Percentiles rank a stretch among this genome's conserved stretches.
phyloP scores from a whole-genome alignment of 2,113 vertebrate genomes.

The Apistogramma diplotaenia region DNA sequence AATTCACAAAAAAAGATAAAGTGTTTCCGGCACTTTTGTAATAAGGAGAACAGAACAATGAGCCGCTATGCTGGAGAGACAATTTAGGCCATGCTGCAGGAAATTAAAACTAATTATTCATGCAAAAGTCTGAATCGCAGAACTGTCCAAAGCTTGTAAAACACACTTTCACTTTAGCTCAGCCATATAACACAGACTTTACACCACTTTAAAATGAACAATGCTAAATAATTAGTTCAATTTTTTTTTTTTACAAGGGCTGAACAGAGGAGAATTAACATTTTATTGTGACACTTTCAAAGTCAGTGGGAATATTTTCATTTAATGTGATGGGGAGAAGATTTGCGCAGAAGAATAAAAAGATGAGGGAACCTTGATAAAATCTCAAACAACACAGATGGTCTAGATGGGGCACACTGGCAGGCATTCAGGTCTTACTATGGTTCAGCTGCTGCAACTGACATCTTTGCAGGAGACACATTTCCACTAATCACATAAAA shows the following conservation, averaged over 20 bases:
- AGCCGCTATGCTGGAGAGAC: neutral
- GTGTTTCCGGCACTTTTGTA: neutral
- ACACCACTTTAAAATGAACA: conserved; percentile 18
- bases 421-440: conserved; percentile 1
- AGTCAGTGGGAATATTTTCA: neutral
- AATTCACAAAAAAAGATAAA: neutral
- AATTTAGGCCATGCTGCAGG: neutral
- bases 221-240: conserved; percentile 21
- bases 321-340: neutral
- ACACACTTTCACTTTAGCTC: conserved; percentile 17
- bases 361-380: neutral
- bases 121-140: conserved; percentile 11
- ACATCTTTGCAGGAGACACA: neutral
- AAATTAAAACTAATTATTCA: conserved; percentile 36
- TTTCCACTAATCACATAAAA: neutral
- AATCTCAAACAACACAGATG: neutral
- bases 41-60: conserved; percentile 7
- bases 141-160: conserved; percentile 30
- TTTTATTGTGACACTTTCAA: conserved; percentile 17
- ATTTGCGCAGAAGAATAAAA: conserved; percentile 2
- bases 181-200: neutral
- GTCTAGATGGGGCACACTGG: neutral
- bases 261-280: neutral
- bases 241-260: neutral
- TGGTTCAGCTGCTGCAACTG: neutral